Conservation (phyloP, 2,888 invertebrate genomes). For the Eutolmus rufibarbis region DNA sequence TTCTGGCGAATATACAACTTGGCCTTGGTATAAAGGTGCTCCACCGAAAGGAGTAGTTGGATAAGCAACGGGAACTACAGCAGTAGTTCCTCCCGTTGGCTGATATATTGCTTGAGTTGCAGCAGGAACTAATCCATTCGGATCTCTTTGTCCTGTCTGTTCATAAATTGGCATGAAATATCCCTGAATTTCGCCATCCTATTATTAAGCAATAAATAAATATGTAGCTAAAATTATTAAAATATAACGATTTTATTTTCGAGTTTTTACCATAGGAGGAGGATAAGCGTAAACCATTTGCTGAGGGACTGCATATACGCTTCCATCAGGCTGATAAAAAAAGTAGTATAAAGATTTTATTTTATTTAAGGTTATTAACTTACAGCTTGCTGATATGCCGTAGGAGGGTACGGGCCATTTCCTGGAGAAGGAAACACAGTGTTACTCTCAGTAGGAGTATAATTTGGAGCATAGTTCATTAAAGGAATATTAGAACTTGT, state of each 20-base stretch:
- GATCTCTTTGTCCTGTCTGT: conserved; percentile 57
- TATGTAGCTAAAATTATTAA: conserved; percentile 27
- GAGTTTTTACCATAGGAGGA: conserved; percentile 54
- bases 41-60: conserved; percentile 59
- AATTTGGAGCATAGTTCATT: conserved; percentile 58
- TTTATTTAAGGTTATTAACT: neutral
- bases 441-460: conserved; percentile 59
- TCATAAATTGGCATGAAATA: conserved; percentile 63
- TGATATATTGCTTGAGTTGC: conserved; percentile 58
- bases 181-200: conserved; percentile 60
- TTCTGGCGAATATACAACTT: conserved; percentile 62
- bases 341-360: conserved; percentile 4
- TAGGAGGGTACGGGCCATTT: conserved; percentile 57
- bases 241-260: conserved; percentile 24
- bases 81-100: conserved; percentile 54
- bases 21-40: conserved; percentile 60
- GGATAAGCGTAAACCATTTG: conserved; percentile 62
- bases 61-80: conserved; percentile 61
- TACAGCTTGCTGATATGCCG: conserved; percentile 63
- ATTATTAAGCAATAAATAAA: neutral
- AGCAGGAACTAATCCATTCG: conserved; percentile 55
- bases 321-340: conserved; percentile 59
- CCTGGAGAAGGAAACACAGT: conserved; percentile 59
- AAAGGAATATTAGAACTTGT: conserved; percentile 45
- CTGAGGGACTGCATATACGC: conserved; percentile 62